phyloP scores from a whole-genome alignment of 2,797 vertebrate genomes.

The Molossus molossus region DNA sequence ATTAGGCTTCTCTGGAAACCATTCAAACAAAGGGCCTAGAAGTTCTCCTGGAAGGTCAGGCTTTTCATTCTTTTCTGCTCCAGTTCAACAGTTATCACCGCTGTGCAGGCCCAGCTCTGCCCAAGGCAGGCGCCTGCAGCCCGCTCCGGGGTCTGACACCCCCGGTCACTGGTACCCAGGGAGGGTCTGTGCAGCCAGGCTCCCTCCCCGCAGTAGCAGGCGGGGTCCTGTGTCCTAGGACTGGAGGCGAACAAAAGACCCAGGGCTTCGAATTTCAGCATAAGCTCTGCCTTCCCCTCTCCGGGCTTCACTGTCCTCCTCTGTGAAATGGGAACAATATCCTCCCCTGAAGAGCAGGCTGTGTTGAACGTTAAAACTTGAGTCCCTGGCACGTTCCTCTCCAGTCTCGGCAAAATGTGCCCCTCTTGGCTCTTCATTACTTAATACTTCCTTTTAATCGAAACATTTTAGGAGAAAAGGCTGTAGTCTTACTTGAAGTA shows the following conservation, averaged over 20 bases:
- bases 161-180: not conserved
- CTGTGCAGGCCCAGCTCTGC: not conserved
- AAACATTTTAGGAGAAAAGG: not conserved
- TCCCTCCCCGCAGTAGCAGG: slow-evolving; percentile 73
- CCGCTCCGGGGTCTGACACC: not conserved
- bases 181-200: slow-evolving; percentile 27
- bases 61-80: not conserved
- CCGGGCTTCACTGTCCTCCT: not conserved
- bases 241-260: not conserved
- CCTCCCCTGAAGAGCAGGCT: not conserved
- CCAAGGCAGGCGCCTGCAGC: not conserved
- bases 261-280: not conserved
- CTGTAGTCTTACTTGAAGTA: not conserved
- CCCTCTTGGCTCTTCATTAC: too few species aligned
- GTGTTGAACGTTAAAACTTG: fast-evolving
- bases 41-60: slow-evolving; percentile 44
- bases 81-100: not conserved
- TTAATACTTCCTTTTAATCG: not conserved
- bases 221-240: not conserved
- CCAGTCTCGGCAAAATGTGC: not conserved
- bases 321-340: not conserved
- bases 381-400: fast-evolving
- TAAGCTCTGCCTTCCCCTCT: not conserved
- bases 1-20: slow-evolving; percentile 85
- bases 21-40: slow-evolving; percentile 74